These are phyloP conservation scores for Syngnathus rostellatus DNA, from an alignment of 2,797 vertebrate species.

Conservation along the genomic window DNA sequence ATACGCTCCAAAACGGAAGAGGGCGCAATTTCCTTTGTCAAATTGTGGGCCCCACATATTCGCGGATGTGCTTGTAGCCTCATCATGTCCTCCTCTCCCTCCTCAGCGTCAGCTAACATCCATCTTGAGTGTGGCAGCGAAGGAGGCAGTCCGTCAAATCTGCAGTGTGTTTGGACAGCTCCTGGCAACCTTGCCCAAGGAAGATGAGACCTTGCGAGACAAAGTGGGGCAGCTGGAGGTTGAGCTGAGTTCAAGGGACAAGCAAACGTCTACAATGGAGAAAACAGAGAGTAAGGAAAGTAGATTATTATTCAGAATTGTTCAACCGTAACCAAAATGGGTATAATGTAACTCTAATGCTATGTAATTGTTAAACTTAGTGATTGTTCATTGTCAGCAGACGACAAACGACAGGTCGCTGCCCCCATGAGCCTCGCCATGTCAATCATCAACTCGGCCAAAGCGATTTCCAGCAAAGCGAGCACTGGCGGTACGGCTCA, in stretches of 20 bases:
- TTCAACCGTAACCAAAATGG: too few species aligned
- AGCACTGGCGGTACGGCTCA: constrained; percentile 1
- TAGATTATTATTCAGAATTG: too few species aligned
- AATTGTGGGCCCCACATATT: too few species aligned
- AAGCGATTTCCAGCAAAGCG: not conserved
- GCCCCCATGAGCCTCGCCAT: constrained; percentile 20
- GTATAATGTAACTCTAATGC: too few species aligned
- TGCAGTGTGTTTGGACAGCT: constrained; percentile 46
- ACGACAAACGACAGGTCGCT: constrained; percentile 21
- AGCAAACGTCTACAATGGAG: not conserved
- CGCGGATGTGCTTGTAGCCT: not conserved
- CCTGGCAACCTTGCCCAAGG: not conserved
- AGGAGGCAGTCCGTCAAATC: constrained; percentile 39
- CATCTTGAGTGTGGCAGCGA: constrained; percentile 22
- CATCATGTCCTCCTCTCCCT: not conserved
- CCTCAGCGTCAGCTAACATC: constrained; percentile 23
- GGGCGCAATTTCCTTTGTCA: too few species aligned
- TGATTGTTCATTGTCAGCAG: constrained; percentile 4
- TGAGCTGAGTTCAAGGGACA: constrained; percentile 3
- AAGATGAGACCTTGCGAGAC: constrained; percentile 28
- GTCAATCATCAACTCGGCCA: constrained; percentile 25
- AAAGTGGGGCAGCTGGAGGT: constrained; percentile 15
- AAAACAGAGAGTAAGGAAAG: constrained; percentile 3
- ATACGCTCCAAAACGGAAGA: not conserved
- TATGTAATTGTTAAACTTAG: too few species aligned